Conservation (phyloP, 2,888 invertebrate species). For the Mystacides longicornis region DNA sequence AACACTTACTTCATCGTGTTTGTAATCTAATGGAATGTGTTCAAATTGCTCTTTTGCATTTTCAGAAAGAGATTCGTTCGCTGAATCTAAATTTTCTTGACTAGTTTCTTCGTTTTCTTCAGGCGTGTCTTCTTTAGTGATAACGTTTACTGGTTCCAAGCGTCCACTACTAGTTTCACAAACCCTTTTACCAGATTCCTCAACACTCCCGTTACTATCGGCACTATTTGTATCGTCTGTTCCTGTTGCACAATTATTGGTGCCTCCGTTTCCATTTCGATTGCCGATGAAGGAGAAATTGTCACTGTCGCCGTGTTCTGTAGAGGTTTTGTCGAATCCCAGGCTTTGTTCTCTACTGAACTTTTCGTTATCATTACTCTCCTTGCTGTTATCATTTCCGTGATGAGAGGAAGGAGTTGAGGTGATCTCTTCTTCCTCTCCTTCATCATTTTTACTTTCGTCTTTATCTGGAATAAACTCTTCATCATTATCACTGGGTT, state of each 20-base stretch:
- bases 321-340: conserved; percentile 15
- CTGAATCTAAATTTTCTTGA: conserved; percentile 31
- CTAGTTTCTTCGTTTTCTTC: conserved; percentile 28
- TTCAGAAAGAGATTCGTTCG: conserved; percentile 28
- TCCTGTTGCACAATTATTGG: conserved; percentile 10
- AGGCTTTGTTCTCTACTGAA: conserved; percentile 15
- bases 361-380: conserved; percentile 21
- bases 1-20: conserved; percentile 32
- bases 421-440: conserved; percentile 13
- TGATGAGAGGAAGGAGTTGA: conserved; percentile 4
- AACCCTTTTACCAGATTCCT: conserved; percentile 21
- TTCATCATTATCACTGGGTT: conserved; percentile 18
- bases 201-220: conserved; percentile 13
- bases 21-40: conserved; percentile 43
- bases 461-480: conserved; percentile 24
- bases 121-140: conserved; percentile 27
- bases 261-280: conserved; percentile 5
- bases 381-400: conserved; percentile 12
- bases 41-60: conserved; percentile 44
- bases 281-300: too few relatives aligned
- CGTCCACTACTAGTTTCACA: conserved; percentile 18
- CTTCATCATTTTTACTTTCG: conserved; percentile 12
- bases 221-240: conserved; percentile 1
- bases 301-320: conserved; percentile 9
- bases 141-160: conserved; percentile 19